phyloP scores from a whole-genome alignment of 2,113 vertebrate species.

The Scomber colias region DNA sequence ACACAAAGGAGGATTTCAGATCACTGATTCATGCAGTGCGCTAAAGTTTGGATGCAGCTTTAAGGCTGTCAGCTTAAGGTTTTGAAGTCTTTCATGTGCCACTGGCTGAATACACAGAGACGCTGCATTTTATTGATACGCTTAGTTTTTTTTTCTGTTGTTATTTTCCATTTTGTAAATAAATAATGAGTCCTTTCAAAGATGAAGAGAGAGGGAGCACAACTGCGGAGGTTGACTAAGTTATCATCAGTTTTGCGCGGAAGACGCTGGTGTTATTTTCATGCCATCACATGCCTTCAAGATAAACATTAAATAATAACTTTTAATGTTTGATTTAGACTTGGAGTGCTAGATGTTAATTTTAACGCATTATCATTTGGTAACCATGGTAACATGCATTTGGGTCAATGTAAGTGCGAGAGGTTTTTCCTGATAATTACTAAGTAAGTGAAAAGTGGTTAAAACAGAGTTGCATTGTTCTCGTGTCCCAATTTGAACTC shows the following conservation, averaged over 20 bases:
- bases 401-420: slow-evolving; percentile 6
- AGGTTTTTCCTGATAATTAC: neutral
- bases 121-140: neutral
- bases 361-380: slow-evolving; percentile 8
- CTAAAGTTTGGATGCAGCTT: slow-evolving; percentile 7
- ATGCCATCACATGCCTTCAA: neutral
- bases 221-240: slow-evolving; percentile 21
- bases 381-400: slow-evolving; percentile 34
- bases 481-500: too few species aligned
- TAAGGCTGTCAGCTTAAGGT: slow-evolving; percentile 30
- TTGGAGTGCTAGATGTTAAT: neutral
- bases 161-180: neutral
- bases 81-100: slow-evolving; percentile 10
- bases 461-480: neutral
- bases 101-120: neutral
- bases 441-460: neutral
- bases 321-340: too few species aligned
- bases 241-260: slow-evolving; percentile 17
- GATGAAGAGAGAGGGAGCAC: neutral
- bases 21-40: slow-evolving; percentile 2
- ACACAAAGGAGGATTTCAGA: slow-evolving; percentile 35
- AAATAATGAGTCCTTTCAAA: neutral
- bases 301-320: neutral
- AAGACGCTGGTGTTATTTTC: neutral
- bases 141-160: too few species aligned